phyloP scores from a whole-genome alignment of 2,797 vertebrate species.

The Darevskia nairensis region DNA sequence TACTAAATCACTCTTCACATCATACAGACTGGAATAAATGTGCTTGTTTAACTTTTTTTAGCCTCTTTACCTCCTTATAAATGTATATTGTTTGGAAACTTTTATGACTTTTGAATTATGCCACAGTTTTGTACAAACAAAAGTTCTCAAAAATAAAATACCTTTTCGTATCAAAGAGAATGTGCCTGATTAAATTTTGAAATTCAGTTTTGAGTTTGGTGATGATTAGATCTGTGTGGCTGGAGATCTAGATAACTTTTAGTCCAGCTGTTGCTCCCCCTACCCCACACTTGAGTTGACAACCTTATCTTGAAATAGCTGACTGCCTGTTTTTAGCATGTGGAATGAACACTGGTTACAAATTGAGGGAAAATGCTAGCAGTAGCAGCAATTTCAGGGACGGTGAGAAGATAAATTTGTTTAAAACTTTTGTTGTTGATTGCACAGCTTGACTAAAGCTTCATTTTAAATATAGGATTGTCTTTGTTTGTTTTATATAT shows the following conservation, averaged over 20 bases:
- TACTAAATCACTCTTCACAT: constrained; percentile 61
- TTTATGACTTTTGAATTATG: constrained; percentile 81
- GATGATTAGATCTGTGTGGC: neutral
- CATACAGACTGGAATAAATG: constrained; percentile 74
- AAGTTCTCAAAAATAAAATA: constrained; percentile 79
- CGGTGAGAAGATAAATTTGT: neutral
- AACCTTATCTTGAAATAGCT: neutral
- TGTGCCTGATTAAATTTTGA: constrained; percentile 15
- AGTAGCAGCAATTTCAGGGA: neutral
- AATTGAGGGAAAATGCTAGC: neutral
- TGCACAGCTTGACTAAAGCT: neutral
- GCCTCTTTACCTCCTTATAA: constrained; percentile 43
- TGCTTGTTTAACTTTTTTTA: constrained; percentile 30
- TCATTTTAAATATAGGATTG: too few species aligned
- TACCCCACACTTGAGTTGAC: neutral
- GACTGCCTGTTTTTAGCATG: too few species aligned
- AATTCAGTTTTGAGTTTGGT: neutral
- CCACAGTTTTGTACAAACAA: constrained; percentile 81
- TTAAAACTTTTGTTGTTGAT: neutral
- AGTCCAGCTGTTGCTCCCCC: neutral
- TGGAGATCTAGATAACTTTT: neutral
- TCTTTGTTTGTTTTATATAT: too few species aligned
- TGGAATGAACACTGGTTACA: neutral
- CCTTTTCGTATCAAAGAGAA: constrained; percentile 65
- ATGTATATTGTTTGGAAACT: constrained; percentile 65